These are phyloP conservation scores for Dolichotis patagonum DNA, from an alignment of 2,113 vertebrate genomes.

Conservation along the genomic window DNA sequence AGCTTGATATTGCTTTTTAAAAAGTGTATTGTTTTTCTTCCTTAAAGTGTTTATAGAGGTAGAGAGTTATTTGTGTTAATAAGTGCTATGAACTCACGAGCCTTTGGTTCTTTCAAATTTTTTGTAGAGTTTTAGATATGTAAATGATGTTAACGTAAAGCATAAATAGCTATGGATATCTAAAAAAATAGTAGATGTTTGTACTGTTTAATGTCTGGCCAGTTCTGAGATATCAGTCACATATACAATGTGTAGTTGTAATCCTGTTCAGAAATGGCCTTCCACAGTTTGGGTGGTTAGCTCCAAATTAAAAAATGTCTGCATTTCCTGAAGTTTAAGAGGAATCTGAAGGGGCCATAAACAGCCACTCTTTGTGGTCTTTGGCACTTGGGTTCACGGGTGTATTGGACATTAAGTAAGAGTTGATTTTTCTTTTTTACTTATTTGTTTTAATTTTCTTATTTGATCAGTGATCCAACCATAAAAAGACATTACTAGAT, in stretches of 20 bases:
- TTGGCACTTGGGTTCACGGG: background rate
- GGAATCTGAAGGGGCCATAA: background rate
- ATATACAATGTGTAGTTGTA: background rate
- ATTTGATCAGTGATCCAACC: background rate
- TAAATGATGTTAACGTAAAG: slow-evolving; percentile 30
- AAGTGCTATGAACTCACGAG: background rate
- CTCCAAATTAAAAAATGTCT: background rate
- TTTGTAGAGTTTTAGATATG: slow-evolving; percentile 29
- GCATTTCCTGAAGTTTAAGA: background rate
- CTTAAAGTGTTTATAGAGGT: background rate
- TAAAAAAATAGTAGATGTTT: background rate
- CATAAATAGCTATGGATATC: background rate
- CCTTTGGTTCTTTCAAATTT: slow-evolving; percentile 16
- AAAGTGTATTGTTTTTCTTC: background rate
- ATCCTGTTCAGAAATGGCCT: background rate
- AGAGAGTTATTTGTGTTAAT: background rate
- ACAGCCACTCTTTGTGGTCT: background rate
- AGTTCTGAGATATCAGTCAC: background rate
- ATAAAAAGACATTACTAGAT: background rate
- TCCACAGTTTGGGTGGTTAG: background rate
- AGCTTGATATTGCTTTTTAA: background rate
- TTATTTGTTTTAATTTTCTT: background rate
- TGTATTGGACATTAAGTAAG: background rate
- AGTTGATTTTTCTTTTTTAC: background rate
- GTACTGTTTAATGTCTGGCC: background rate